Evolutionary conservation across 2,797 vertebrate species (phyloP), one percentile per base, ranked within the genome.

Genomic region (Notolepis coatsorum): DNA sequence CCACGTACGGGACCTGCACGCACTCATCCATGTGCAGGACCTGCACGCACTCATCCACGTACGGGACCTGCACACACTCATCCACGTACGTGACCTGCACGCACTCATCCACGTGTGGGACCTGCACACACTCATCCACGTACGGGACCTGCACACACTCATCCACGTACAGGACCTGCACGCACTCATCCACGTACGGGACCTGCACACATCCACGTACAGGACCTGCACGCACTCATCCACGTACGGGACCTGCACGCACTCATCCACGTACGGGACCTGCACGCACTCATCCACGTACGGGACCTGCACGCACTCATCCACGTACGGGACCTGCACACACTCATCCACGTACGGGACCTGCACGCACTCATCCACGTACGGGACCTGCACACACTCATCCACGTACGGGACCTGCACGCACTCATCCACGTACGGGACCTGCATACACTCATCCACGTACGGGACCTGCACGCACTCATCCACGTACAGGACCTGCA

Each of bases 31-130:
- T n/a, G 73, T 4, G n/a, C 61, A 23, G 69, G 69, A 71, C 13
- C 53, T 7, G 24, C 1, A 0, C 37, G 25, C 21, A 61, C 27
- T 53, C n/a, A n/a, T n/a, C n/a, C n/a, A n/a, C n/a, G 73, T 4
- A 13, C 61, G 25, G 69, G 69, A 71, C 13, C 53, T 7, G 24
- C 1, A 0, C 37, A 30, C 21, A 61, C 27, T 53, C n/a, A n/a
- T n/a, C n/a, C n/a, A n/a, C n/a, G 73, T 4, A 13, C 61, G 25
- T 69, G 69, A 71, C 13, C 53, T 7, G 24, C 1, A 0, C 37
- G 25, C 21, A 61, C 27, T 53, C n/a, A n/a, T n/a, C n/a, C n/a
- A n/a, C n/a, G 73, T 4, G n/a, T 61, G 25, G 69, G 69, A 71
- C 13, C 53, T 7, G 24, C 1, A 0, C 37, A 30, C 21, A 61